Evolutionary conservation across 2,113 vertebrate species (phyloP).

Genomic region (Pseudonaja textilis): DNA sequence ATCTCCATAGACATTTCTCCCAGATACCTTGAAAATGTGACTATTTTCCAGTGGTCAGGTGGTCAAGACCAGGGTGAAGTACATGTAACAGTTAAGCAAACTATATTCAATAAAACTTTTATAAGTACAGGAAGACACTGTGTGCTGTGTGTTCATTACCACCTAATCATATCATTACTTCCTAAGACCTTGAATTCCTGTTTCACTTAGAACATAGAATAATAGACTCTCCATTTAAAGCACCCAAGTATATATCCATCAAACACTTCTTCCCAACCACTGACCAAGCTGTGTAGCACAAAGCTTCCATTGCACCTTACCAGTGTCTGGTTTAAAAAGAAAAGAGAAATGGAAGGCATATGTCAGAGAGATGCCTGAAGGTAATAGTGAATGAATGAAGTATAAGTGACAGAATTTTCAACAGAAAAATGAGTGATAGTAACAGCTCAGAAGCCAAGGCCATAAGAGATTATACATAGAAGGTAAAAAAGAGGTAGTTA

Average conservation of each 20-base stretch:
- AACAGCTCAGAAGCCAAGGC: neutral
- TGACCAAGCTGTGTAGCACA: neutral
- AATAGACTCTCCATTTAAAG: neutral
- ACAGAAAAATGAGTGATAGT: neutral
- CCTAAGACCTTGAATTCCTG: neutral
- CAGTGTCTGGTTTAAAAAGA: neutral
- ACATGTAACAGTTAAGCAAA: neutral
- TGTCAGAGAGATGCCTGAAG: neutral
- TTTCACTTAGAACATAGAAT: neutral
- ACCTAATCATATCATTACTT: neutral
- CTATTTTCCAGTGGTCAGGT: neutral
- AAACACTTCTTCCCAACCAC: neutral
- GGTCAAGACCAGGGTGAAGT: neutral
- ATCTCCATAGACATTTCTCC: neutral
- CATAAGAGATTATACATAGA: neutral
- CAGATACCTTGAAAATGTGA: neutral
- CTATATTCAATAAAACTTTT: neutral
- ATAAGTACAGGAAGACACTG: neutral
- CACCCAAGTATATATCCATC: neutral
- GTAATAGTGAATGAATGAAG: neutral
- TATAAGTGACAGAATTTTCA: neutral
- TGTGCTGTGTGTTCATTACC: neutral
- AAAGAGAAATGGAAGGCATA: neutral
- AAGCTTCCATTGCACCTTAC: neutral
- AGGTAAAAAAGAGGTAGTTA: neutral